phyloP scores from a whole-genome alignment of 2,888 invertebrate genomes.

The Sisyra nigra region DNA sequence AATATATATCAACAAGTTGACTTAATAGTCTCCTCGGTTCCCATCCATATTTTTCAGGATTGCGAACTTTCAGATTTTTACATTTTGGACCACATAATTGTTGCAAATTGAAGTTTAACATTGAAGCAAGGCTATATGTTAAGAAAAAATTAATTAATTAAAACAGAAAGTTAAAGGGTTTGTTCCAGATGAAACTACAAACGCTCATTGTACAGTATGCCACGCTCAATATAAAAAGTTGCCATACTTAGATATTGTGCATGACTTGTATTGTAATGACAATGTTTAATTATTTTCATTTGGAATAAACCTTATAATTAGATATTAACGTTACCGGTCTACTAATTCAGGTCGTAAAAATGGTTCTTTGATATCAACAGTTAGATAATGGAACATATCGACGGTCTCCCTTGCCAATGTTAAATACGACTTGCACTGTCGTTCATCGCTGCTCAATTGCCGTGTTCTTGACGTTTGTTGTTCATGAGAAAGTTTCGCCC shows the following conservation, averaged over 20 bases:
- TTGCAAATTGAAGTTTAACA: slow-evolving; percentile 96
- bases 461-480: slow-evolving; percentile 59
- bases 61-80: slow-evolving; percentile 81
- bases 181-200: no score
- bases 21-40: slow-evolving; percentile 83
- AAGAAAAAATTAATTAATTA: no score
- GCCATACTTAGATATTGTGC: no score
- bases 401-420: slow-evolving; percentile 91
- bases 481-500: slow-evolving; percentile 47
- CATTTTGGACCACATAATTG: slow-evolving; percentile 95
- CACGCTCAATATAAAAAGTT: no score
- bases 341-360: slow-evolving; percentile 88
- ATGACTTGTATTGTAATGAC: no score
- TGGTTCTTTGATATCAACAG: slow-evolving; percentile 85
- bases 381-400: slow-evolving; percentile 95
- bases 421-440: slow-evolving; percentile 79
- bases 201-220: no score
- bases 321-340: slow-evolving; percentile 28
- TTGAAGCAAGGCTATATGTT: slow-evolving; percentile 64
- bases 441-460: slow-evolving; percentile 68
- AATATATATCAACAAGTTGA: slow-evolving; percentile 90
- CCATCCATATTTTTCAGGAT: slow-evolving; percentile 94
- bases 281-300: no score
- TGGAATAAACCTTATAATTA: no score
- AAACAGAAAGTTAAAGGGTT: no score